Evolutionary conservation across 64 coral and sea anemone genomes (phyloP), one percentile per base, ranked within the genome.

Genomic region (Pocillopora damicornis): DNA sequence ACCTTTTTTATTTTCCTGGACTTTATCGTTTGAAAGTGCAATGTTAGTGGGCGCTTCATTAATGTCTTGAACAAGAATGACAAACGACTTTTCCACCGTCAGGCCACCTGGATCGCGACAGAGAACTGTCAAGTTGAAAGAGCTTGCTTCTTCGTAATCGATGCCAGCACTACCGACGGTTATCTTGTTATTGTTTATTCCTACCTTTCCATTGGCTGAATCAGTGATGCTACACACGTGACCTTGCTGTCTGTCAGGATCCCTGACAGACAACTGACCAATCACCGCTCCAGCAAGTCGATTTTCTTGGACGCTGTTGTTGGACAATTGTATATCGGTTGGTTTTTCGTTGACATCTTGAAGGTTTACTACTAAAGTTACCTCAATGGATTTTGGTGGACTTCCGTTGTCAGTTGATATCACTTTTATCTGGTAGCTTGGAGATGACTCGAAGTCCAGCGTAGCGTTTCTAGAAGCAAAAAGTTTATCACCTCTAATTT

Each of bases 281-380:
- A 98, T 94, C 73, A 98, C 75, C 13, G 91, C 79, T 36, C 95
- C 95, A 18, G 81, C 15, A 59, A 80, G 81, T 18, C 58, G 81
- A 75, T 98, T 98, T 57, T 98, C 95, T 3, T 58, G 20, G 15
- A 98, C 72, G 10, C 62, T 89, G 18, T 35, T 30, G 77, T 92
- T 87, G 63, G 89, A 94, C n/a, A 98, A 83, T 7, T 73, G 74
- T 73, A 98, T 92, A 2, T 60, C 60, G 4, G 86, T 85, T 35
- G 95, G 95, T 15, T 63, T 86, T 58, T 98, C 95, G 82, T 98
- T 98, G 11, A 91, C 76, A 63, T 98, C 92, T 17, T 22, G 67
- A 6, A 98, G 78, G n/a, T 89, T 37, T 63, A 98, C 78, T 79
- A 58, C 59, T 11, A 93, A 26, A 4, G 80, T 76, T 36, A 22